Percentiles rank a stretch among this genome's conserved stretches.
These are phyloP conservation scores for Triplophysa rosa DNA, from an alignment of 2,113 vertebrate species.

Conservation along the genomic window DNA sequence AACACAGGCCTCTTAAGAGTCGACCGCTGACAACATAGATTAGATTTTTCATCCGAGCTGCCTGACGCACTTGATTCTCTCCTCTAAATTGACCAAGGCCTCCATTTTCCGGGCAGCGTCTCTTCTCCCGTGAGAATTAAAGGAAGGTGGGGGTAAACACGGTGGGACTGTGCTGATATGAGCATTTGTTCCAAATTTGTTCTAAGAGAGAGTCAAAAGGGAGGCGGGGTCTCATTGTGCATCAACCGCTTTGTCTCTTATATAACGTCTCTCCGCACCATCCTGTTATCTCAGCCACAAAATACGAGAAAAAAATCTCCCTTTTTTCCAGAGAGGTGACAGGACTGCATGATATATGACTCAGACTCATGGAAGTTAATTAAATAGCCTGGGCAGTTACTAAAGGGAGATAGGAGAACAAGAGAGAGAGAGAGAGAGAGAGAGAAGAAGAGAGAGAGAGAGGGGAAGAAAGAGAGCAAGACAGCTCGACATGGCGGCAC, in stretches of 20 bases:
- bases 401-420: conserved; percentile 44
- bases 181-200: conserved; percentile 48
- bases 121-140: conserved; percentile 37
- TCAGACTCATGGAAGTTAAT: conserved; percentile 74
- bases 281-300: conserved; percentile 25
- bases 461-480: conserved; percentile 23
- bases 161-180: conserved; percentile 39
- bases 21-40: conserved; percentile 75
- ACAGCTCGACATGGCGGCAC: conserved; percentile 46
- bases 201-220: conserved; percentile 40
- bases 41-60: conserved; percentile 68
- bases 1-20: conserved; percentile 71
- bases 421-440: conserved; percentile 10
- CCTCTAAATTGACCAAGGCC: conserved; percentile 72
- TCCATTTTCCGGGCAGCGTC: conserved; percentile 67
- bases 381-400: conserved; percentile 72
- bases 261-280: neutral
- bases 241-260: conserved; percentile 11
- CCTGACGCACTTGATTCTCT: conserved; percentile 70
- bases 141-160: conserved; percentile 31
- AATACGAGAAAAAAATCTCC: conserved; percentile 57
- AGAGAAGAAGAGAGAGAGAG: neutral
- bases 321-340: conserved; percentile 64
- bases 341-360: conserved; percentile 74
- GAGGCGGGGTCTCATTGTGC: conserved; percentile 30